A percentile compares a stretch with the other conserved stretches of the same genome.
Conservation (phyloP, 2,888 invertebrate genomes). For the Serripes groenlandicus region DNA sequence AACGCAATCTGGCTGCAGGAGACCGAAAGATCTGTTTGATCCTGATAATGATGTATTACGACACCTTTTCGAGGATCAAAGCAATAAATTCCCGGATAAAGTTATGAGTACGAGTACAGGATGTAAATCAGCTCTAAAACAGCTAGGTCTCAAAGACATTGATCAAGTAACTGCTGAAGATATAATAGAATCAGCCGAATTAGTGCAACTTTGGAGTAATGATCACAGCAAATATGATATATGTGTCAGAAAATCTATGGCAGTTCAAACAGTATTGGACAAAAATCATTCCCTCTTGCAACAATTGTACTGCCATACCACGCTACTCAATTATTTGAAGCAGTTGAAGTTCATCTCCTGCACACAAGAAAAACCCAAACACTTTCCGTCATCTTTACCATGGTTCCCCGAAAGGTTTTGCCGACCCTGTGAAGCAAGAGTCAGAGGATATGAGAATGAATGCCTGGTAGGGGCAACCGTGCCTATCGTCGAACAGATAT, state of each 20-base stretch:
- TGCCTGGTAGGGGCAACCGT: slow-evolving; percentile 46
- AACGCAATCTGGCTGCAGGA: background rate
- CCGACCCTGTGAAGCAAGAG: slow-evolving; percentile 34
- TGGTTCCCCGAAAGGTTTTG: slow-evolving; percentile 34
- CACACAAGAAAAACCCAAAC: background rate
- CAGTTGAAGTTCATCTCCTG: slow-evolving; percentile 35
- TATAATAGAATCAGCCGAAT: slow-evolving; percentile 7
- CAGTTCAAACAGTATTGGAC: slow-evolving; percentile 1
- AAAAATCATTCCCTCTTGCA: background rate
- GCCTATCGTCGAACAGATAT: slow-evolving; percentile 30
- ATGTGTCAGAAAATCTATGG: background rate
- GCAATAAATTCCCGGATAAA: background rate
- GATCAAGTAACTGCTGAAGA: slow-evolving; percentile 29
- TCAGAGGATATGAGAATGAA: slow-evolving; percentile 10
- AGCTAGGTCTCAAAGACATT: slow-evolving; percentile 47
- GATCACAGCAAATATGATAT: background rate
- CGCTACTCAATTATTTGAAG: background rate
- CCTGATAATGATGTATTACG: slow-evolving; percentile 29
- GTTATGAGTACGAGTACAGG: background rate
- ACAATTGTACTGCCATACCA: background rate
- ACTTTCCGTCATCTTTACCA: slow-evolving; percentile 38
- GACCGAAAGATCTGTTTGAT: slow-evolving; percentile 53
- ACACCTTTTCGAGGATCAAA: slow-evolving; percentile 32
- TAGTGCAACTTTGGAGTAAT: background rate
- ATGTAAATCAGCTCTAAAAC: slow-evolving; percentile 22